Evolutionary conservation across 2,797 vertebrate genomes (phyloP).

Genomic region (Telmatherina bonti): DNA sequence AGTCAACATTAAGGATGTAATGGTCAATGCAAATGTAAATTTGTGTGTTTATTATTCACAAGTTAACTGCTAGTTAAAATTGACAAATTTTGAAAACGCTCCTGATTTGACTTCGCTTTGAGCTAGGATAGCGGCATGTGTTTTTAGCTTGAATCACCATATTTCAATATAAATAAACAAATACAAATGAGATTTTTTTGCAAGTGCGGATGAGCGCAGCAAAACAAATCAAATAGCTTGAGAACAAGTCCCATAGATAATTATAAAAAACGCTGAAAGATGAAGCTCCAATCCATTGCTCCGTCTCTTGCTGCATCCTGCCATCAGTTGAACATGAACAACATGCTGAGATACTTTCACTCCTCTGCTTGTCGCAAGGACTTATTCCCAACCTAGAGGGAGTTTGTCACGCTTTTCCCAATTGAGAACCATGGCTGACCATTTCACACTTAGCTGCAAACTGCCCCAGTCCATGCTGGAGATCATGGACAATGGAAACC

Average conservation of each 20-base stretch:
- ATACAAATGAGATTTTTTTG: neutral
- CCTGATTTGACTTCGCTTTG: neutral
- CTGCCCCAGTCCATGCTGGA: neutral
- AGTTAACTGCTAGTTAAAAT: neutral
- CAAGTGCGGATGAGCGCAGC: neutral
- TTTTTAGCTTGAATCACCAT: neutral
- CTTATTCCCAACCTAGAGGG: neutral
- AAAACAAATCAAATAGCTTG: neutral
- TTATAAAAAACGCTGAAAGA: neutral
- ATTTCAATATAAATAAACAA: neutral
- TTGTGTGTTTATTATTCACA: neutral
- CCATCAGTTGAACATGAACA: neutral
- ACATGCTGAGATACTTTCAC: neutral
- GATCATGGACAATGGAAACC: neutral
- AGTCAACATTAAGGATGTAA: neutral
- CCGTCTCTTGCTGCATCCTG: neutral
- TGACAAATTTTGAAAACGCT: neutral
- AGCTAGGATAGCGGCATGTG: neutral
- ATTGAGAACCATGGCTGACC: neutral
- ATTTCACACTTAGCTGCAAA: neutral
- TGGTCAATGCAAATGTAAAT: neutral
- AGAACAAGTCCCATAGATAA: neutral
- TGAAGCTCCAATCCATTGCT: neutral
- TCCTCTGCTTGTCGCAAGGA: neutral
- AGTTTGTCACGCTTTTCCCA: neutral